Base-by-base conservation (phyloP, 2,888 invertebrate genomes). In the Iselma pallidipennis region DNA sequence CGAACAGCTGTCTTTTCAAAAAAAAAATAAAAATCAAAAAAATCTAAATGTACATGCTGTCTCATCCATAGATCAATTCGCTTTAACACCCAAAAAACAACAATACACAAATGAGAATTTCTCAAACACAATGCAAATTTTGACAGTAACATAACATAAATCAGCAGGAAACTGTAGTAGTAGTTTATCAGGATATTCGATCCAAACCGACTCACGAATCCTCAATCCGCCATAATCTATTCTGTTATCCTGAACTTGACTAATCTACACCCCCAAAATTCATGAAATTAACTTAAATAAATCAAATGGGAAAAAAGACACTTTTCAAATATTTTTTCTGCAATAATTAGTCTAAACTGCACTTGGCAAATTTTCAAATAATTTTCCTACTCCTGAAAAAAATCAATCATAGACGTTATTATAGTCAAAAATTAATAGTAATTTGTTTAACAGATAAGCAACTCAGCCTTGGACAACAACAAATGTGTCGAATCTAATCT, bases 401-500 rank as follows among this genome's bases (percentile, higher is more conserved):
- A 45, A 45, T 21, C 5, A 2, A n/a, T n/a, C 16, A 56, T 19
- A 28, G 29, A 49, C 33, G n/a, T 55, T 56, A n/a, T n/a, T n/a
- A n/a, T n/a, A n/a, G n/a, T n/a, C n/a, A n/a, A 37, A 29, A 55
- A 51, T 57, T 59, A 50, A 21, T 58, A 57, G 52, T 62, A 57
- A 61, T 61, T 61, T 57, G 56, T 57, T 54, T 42, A 55, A 42
- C 9, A 54, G 57, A 61, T 57, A 61, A 57, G 51, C 42, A 45
- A 16, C n/a, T n/a, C 37, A 55, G 58, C 62, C 62, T 62, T 62
- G 62, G 55, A 51, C 42, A 49, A 55, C 45, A 33, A 62, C 42
- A 49, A 62, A 55, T 45, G 55, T 62, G 55, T 62, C 58, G 58
- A 57, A 62, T 62, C 54, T 62, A 62, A 62, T 62, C 62, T 62